phyloP scores from a whole-genome alignment of 2,888 invertebrate genomes.

The Cheilosia grossa region DNA sequence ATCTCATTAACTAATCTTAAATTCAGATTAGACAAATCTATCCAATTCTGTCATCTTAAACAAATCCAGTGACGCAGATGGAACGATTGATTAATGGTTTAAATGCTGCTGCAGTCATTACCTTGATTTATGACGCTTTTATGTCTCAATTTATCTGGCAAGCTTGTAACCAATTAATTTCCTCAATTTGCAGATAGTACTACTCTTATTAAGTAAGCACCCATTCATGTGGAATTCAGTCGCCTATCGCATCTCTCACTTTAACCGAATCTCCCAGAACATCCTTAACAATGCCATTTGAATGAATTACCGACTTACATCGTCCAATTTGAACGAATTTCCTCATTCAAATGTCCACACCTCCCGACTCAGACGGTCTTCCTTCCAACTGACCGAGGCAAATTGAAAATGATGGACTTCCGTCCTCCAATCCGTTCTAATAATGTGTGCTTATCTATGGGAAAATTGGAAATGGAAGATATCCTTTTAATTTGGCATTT shows the following conservation, averaged over 20 bases:
- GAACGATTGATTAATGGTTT: constrained; percentile 47
- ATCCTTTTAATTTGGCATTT: constrained; percentile 56
- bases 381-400: constrained; percentile 25
- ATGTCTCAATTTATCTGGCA: neutral
- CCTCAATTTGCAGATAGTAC: neutral
- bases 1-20: too few species aligned
- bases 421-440: constrained; percentile 39
- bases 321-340: neutral
- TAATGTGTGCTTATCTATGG: constrained; percentile 32
- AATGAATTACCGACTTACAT: constrained; percentile 31
- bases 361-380: neutral
- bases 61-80: constrained; percentile 27
- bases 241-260: neutral
- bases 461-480: constrained; percentile 57
- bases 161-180: neutral
- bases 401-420: constrained; percentile 67
- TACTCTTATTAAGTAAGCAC: neutral
- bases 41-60: neutral
- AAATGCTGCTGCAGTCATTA: neutral
- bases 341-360: constrained; percentile 5
- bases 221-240: neutral
- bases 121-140: constrained; percentile 34
- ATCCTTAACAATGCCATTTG: constrained; percentile 42
- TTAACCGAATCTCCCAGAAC: neutral
- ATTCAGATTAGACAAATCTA: too few species aligned